Base-by-base conservation (phyloP, 2,113 vertebrate species). In the Pelvicachromis taeniatus region DNA sequence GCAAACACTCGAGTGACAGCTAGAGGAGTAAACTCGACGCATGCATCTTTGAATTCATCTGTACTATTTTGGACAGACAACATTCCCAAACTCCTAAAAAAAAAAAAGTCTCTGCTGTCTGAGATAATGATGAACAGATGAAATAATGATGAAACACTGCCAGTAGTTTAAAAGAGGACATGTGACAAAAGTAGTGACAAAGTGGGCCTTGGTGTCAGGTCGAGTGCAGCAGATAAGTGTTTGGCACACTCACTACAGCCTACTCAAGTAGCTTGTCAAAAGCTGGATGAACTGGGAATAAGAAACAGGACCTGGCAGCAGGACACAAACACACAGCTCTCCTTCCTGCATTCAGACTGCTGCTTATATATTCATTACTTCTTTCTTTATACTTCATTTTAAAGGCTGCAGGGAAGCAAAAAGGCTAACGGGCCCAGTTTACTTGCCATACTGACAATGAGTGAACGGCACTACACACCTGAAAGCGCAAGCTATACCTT, bases 211-310 rank as follows among this genome's bases (percentile, higher is more conserved):
- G 9, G 35, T n/a, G 78, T 85, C 73, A n/a, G 81, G 54, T 68
- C 33, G 61, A 85, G 61, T n/a, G 55, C 29, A 26, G 77, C 83
- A 54, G 86, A 89, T 88, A 88, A 82, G 79, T 78, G 56, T 4
- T 50, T 73, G 54, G 52, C 78, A 81, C 77, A 52, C 50, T 89
- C 59, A 65, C 55, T 80, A 59, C 56, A n/a, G 17, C 33, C 7
- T 45, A 26, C 26, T 45, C 19, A 10, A 63, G 63, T 14, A 40
- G 63, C 81, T 81, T 87, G 88, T 86, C 88, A 82, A 35, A 63
- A 33, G 58, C 54, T 68, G 82, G 3, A 53, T 10, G 52, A 85
- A 81, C 50, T 26, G 45, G 31, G 17, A 73, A 53, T 54, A 33
- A 81, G 21, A 40, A 88, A 55, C 16, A 9, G 56, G 48, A n/a